These are phyloP conservation scores for Agrochola lota DNA, from an alignment of 2,888 invertebrate species.

Conservation along the genomic window DNA sequence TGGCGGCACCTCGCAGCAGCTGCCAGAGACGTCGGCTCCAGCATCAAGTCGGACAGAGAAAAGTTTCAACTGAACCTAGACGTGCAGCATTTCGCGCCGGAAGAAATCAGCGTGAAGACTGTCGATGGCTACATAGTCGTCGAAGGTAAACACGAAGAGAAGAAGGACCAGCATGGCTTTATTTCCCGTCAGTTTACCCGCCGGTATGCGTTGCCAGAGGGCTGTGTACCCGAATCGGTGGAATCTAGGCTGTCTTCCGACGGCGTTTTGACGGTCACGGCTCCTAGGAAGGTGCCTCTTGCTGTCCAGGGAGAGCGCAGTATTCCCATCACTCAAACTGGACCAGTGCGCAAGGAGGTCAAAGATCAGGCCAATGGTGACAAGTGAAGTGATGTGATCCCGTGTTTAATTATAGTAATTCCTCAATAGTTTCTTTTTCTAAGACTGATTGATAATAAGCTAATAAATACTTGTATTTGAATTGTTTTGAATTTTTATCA, in stretches of 20 bases:
- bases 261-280: slow-evolving; percentile 93
- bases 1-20: slow-evolving; percentile 82
- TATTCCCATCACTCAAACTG: slow-evolving; percentile 91
- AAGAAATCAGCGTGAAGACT: slow-evolving; percentile 93
- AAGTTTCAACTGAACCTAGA: slow-evolving; percentile 92
- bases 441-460: slow-evolving; percentile 67
- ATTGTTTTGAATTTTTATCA: slow-evolving; percentile 19
- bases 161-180: slow-evolving; percentile 93
- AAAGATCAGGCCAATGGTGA: slow-evolving; percentile 88
- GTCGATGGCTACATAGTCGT: slow-evolving; percentile 92
- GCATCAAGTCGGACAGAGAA: slow-evolving; percentile 87
- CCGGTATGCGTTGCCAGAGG: slow-evolving; percentile 94
- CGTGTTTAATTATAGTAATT: slow-evolving; percentile 24
- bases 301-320: slow-evolving; percentile 86
- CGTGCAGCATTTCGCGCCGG: slow-evolving; percentile 93
- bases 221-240: slow-evolving; percentile 92
- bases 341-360: slow-evolving; percentile 89
- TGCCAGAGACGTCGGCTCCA: slow-evolving; percentile 85
- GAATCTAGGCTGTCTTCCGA: slow-evolving; percentile 94
- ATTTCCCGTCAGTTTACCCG: slow-evolving; percentile 90
- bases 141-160: slow-evolving; percentile 94
- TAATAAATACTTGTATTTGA: slow-evolving; percentile 54
- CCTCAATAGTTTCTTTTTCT: slow-evolving; percentile 4
- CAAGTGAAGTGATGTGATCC: slow-evolving; percentile 57
- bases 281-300: slow-evolving; percentile 87